Conservation (phyloP, 2,797 vertebrate species). For the Pangasius djambal region DNA sequence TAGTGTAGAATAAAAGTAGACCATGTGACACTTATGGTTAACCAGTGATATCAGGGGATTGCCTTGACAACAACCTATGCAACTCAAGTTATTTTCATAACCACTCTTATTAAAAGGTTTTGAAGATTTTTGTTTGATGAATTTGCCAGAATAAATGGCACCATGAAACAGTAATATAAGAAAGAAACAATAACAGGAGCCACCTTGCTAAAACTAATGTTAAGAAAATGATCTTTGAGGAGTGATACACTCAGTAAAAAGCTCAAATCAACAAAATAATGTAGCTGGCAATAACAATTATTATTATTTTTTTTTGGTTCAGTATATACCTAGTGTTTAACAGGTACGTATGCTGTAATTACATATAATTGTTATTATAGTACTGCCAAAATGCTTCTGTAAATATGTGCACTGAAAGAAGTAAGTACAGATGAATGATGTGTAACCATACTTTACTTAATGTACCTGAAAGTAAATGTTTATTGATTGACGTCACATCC, state of each 20-base stretch:
- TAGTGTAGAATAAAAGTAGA: background rate
- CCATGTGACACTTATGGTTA: background rate
- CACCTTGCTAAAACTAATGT: background rate
- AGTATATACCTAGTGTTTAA: background rate
- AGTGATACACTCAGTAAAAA: background rate
- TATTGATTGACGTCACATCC: background rate
- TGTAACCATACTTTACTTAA: background rate
- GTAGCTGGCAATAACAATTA: background rate
- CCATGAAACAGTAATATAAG: background rate
- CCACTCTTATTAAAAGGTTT: background rate
- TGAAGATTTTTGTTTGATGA: background rate
- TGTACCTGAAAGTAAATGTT: background rate
- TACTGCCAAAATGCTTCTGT: conserved; percentile 5
- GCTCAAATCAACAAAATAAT: conserved; percentile 14
- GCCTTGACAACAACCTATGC: background rate
- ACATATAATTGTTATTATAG: background rate
- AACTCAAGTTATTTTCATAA: background rate
- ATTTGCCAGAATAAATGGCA: conserved; percentile 1
- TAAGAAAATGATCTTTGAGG: background rate
- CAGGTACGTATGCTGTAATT: background rate
- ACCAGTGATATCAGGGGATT: background rate
- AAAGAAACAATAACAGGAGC: background rate
- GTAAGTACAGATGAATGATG: background rate
- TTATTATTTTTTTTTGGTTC: background rate
- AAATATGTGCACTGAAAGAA: background rate